Conservation (phyloP, 2,113 vertebrate species). For the Poeciliopsis occidentalis region DNA sequence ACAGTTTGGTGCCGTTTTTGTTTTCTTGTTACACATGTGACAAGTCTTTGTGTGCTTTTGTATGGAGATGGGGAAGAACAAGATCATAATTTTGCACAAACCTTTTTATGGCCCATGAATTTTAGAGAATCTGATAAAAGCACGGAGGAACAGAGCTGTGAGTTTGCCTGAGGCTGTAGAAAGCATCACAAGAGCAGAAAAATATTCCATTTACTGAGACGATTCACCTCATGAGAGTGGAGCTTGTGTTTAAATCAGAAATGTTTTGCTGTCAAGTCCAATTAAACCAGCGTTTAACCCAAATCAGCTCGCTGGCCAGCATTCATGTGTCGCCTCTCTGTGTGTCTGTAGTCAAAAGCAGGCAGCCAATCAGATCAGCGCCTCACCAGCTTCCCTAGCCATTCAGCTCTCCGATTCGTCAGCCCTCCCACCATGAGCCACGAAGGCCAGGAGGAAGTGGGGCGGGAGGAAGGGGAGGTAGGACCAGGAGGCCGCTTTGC, state of each 20-base stretch:
- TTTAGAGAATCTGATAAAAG: not conserved
- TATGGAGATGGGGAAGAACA: not conserved
- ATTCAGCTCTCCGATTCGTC: slow-evolving; percentile 57
- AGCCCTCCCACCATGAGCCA: slow-evolving; percentile 45
- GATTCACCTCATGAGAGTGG: not conserved
- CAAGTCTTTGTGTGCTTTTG: not conserved
- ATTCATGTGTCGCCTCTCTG: slow-evolving; percentile 52
- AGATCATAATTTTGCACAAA: not conserved
- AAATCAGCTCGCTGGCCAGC: not conserved
- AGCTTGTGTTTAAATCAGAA: not conserved
- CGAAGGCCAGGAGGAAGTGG: slow-evolving; percentile 55
- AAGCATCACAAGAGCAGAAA: not conserved
- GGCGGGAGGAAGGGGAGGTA: slow-evolving; percentile 62
- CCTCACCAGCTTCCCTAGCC: slow-evolving; percentile 74
- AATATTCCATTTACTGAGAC: not conserved
- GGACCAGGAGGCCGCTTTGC: slow-evolving; percentile 51
- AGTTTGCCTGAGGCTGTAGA: not conserved
- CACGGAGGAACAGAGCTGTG: not conserved
- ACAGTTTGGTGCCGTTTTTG: not conserved
- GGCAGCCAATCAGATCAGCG: slow-evolving; percentile 69
- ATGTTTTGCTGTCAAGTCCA: not conserved
- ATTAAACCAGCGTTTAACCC: not conserved
- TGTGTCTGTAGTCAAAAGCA: slow-evolving; percentile 69
- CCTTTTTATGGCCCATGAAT: not conserved
- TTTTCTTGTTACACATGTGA: not conserved